Evolutionary conservation across 2,888 invertebrate species (phyloP), one percentile per base, ranked within the genome.

Genomic region (Zhuqinia jingwanae): DNA sequence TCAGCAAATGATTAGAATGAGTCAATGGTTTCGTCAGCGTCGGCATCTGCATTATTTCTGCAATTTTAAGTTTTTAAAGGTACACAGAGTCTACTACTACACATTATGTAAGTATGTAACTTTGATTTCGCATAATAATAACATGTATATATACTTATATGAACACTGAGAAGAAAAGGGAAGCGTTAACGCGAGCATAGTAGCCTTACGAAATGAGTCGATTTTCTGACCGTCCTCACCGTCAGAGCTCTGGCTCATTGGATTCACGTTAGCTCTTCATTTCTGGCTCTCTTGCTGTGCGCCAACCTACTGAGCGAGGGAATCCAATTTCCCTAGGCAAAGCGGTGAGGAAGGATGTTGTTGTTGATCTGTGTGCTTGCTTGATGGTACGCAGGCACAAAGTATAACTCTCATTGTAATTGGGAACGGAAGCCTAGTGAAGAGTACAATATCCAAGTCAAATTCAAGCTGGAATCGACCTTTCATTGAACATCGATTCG

Each of bases 401-500:
- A 13, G 53, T 8, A 8, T 17, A 13, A 8, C 11, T 53, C 11
- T n/a, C 11, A 17, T 2, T 53, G 53, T 17, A 36, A 11, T 27
- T 2, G 15, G 42, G 17, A 60, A 60, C 20, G 20, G 85, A 75
- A 79, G 85, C 0, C 3, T 13, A 73, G 2, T 27, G 79, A 13
- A n/a, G 20, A 70, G 85, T 79, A 85, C 85, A 79, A 15, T 50
- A 79, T 79, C 79, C 85, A 75, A 63, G 79, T 20, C n/a, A 75
- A 85, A 85, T 79, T 85, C 85, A 80, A 85, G 85, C 85, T 85
- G 85, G 85, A 85, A 85, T 85, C 85, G 85, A 85, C 85, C 85
- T 85, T 85, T 79, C 85, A 85, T 85, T 85, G 85, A 85, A 58
- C 73, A 68, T 84, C 68, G 65, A 68, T 56, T 84, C 50, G 25